Conservation (phyloP, 1,140 invertebrate genomes). For the Oedothorax gibbosus region DNA sequence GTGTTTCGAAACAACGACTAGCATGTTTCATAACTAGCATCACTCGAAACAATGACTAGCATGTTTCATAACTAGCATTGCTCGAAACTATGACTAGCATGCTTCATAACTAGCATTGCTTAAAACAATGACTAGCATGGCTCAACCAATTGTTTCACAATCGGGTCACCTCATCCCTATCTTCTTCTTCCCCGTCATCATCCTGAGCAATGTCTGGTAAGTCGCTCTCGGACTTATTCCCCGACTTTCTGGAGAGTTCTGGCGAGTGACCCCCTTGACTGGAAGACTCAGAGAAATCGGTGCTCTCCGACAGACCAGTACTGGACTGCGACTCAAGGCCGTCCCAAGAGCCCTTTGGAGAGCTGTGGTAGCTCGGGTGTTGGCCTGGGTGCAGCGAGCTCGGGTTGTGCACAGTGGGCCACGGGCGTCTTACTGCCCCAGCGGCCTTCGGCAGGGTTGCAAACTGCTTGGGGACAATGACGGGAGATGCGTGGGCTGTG, state of each 20-base stretch:
- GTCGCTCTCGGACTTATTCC: conserved; percentile 37
- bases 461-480: conserved; percentile 58
- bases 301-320: conserved; percentile 57
- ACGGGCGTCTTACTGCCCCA: conserved; percentile 22
- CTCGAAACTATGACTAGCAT: background rate
- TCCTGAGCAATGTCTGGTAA: conserved; percentile 45
- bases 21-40: no score
- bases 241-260: conserved; percentile 13
- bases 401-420: conserved; percentile 14
- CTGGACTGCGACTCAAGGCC: conserved; percentile 57
- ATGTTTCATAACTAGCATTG: no score
- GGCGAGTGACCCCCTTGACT: conserved; percentile 52
- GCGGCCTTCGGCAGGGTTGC: conserved; percentile 58
- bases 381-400: background rate
- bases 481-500: conserved; percentile 34
- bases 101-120: no score
- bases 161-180: conserved; percentile 55
- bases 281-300: conserved; percentile 59
- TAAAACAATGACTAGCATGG: background rate
- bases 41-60: no score
- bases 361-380: background rate
- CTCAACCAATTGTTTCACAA: conserved; percentile 22
- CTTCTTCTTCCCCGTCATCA: conserved; percentile 57
- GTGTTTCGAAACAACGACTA: no score
- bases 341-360: conserved; percentile 60